A percentile compares a stretch with the other conserved stretches of the same genome.
phyloP scores from a whole-genome alignment of 2,113 vertebrate species.

The Passer domesticus region DNA sequence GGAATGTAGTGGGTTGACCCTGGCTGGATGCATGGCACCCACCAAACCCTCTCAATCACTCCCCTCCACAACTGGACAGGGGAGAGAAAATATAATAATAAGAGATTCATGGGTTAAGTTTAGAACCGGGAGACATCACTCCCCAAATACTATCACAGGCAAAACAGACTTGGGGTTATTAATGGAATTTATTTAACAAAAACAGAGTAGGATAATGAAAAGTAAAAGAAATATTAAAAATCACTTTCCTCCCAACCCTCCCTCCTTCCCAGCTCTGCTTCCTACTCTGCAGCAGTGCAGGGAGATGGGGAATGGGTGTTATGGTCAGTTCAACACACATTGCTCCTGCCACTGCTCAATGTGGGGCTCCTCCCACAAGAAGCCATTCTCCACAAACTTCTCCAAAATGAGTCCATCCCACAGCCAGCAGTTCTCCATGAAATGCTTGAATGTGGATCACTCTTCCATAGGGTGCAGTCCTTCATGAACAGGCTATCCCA shows the following conservation, averaged over 20 bases:
- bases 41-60: accelerated
- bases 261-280: not conserved
- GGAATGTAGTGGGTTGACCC: not conserved
- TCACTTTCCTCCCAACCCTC: not conserved
- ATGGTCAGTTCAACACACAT: accelerated
- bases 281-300: accelerated
- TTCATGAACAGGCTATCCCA: not conserved
- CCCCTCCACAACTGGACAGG: not conserved
- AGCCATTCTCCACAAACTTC: not conserved
- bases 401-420: not conserved
- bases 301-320: too few species aligned
- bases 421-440: not conserved
- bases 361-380: not conserved
- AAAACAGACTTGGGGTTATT: not conserved
- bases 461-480: not conserved
- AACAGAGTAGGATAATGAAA: not conserved
- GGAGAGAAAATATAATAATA: not conserved
- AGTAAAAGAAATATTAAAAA: not conserved
- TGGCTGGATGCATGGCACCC: not conserved
- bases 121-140: not conserved
- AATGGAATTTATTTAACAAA: not conserved
- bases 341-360: not conserved
- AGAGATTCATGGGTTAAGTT: not conserved
- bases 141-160: not conserved
- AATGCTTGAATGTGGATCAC: not conserved